Conservation (phyloP, 2,113 vertebrate species). For the Tupaia chinensis region DNA sequence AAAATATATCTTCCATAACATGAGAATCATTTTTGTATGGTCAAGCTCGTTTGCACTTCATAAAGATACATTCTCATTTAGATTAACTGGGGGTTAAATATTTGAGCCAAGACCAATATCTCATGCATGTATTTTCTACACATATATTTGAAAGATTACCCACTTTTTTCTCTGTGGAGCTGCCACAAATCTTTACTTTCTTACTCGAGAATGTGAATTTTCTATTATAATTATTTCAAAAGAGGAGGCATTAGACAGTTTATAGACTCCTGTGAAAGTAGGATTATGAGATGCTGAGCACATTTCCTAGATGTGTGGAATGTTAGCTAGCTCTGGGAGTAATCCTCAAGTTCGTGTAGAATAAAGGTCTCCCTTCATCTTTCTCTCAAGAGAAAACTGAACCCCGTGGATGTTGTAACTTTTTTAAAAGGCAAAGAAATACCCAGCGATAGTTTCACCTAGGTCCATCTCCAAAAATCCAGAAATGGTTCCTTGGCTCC, state of each 20-base stretch:
- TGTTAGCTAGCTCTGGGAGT: neutral
- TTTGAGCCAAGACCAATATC: neutral
- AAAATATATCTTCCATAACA: neutral
- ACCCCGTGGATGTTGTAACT: neutral
- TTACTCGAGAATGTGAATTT: neutral
- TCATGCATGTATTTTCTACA: neutral
- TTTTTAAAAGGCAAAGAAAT: neutral
- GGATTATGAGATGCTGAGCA: neutral
- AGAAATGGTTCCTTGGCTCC: too few species aligned
- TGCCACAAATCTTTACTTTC: neutral
- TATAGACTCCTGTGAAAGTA: neutral
- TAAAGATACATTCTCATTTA: neutral
- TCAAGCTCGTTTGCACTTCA: neutral
- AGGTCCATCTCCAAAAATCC: neutral
- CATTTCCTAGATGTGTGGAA: neutral
- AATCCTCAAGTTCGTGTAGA: neutral
- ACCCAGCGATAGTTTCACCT: neutral
- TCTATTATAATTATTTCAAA: neutral
- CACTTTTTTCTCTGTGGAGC: neutral
- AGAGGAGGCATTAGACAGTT: neutral
- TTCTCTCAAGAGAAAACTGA: neutral
- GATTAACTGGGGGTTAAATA: too few species aligned
- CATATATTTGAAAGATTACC: neutral
- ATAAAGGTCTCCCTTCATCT: neutral
- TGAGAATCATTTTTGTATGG: neutral